These are phyloP conservation scores for Halichoeres trimaculatus DNA, from an alignment of 2,113 vertebrate species.

Conservation along the genomic window DNA sequence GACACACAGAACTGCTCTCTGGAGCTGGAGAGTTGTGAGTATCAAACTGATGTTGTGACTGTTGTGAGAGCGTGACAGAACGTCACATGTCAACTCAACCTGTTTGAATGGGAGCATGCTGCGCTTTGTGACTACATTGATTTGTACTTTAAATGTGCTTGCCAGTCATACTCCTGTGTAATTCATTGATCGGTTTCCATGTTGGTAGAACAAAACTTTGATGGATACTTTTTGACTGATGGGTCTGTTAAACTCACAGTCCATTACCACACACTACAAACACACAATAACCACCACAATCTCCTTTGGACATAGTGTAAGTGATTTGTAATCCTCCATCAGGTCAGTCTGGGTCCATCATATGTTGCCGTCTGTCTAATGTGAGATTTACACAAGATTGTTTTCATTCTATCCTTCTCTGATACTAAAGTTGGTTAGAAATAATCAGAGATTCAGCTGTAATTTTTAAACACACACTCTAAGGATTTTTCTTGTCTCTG, in stretches of 20 bases:
- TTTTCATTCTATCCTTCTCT: constrained; percentile 11
- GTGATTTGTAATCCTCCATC: constrained; percentile 30
- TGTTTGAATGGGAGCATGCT: constrained; percentile 8
- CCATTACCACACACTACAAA: not conserved
- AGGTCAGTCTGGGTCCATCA: constrained; percentile 44
- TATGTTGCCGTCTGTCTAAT: constrained; percentile 27
- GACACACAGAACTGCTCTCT: constrained; percentile 94
- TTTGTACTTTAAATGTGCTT: constrained; percentile 2
- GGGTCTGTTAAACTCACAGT: no score
- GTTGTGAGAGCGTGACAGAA: not conserved
- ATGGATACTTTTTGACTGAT: not conserved
- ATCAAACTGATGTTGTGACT: constrained; percentile 33
- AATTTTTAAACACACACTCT: not conserved
- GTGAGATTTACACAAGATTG: constrained; percentile 38
- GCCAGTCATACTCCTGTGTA: not conserved
- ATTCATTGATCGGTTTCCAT: constrained; percentile 9
- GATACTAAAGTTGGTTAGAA: constrained; percentile 13
- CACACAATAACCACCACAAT: not conserved
- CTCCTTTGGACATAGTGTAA: not conserved
- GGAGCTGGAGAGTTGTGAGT: constrained; percentile 96
- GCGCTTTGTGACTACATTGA: not conserved
- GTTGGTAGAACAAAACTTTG: not conserved
- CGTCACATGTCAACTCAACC: constrained; percentile 6
- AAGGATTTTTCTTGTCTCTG: not conserved
- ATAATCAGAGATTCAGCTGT: constrained; percentile 9